Base-by-base conservation (phyloP, 2,113 vertebrate genomes). In the Podilymbus podiceps region DNA sequence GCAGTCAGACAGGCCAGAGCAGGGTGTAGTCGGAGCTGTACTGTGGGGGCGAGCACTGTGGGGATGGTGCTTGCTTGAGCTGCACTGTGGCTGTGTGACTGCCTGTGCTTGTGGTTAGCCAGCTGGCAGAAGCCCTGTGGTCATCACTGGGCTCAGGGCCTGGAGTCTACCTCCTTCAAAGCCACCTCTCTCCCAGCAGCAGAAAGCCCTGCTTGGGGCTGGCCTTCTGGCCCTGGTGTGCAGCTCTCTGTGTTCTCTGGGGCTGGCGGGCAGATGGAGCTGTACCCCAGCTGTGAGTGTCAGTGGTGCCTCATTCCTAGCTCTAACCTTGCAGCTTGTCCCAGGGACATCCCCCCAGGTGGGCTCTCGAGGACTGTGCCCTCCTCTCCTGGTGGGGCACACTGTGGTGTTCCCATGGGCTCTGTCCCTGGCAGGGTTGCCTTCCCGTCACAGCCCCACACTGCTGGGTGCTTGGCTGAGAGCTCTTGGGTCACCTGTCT, bases 1-100 rank as follows among this genome's bases (percentile, higher is more conserved):
- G 96, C 92, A 81, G 95, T 90, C 89, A 78, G 95, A 80, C 95
- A 80, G 81, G 95, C 93, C 85, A 56, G 77, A 74, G 47, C 72
- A 94, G 97, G 93, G 93, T 92, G 95, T 90, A 96, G 88, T 40
- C 12, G 2, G 38, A 79, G 67, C 55, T 42, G 33, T 19, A 10
- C 68, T 0, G 1, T 46, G 64, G 50, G 71, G 67, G 40, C 3
- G 55, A 90, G 50, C 24, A 22, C 38, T 0, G 1, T 44, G 11
- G 76, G 86, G 55, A 60, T 5, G 16, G 35, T 9, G 23, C 18
- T 69, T 40, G 59, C 30, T 30, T 67, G 49, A 72, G 53, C 67
- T 53, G 33, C 2, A 2, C n/a, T 44, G 18, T 12, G 9, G 18
- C 9, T 53, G 20, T 52, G 38, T 0, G 2, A n/a, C 50, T 55